A percentile compares a stretch with the other conserved stretches of the same genome.
Conservation (phyloP, 2,113 vertebrate genomes). For the Crocuta crocuta region DNA sequence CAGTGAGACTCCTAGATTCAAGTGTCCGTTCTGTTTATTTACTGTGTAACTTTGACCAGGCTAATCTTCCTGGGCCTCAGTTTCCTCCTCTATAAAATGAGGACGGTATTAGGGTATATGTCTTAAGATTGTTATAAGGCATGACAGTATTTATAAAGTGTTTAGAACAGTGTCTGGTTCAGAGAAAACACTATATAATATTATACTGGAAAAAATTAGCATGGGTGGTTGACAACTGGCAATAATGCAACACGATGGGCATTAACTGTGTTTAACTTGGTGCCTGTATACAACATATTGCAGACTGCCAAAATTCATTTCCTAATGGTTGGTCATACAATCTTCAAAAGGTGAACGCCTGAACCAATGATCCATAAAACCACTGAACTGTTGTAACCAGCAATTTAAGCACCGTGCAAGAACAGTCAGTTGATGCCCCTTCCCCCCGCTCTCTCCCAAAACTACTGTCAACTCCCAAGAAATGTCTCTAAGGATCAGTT, state of each 20-base stretch:
- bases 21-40: neutral
- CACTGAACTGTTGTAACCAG: neutral
- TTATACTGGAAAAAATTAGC: neutral
- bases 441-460: neutral
- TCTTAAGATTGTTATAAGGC: neutral
- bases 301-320: conserved; percentile 50
- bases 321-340: conserved; percentile 12
- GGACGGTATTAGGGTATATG: neutral
- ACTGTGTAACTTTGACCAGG: neutral
- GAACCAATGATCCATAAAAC: conserved; percentile 43
- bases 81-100: neutral
- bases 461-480: neutral
- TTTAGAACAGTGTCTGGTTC: neutral
- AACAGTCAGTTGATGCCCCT: neutral
- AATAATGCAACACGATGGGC: neutral
- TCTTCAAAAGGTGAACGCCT: conserved; percentile 37
- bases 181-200: neutral
- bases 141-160: neutral
- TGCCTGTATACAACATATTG: conserved; percentile 42
- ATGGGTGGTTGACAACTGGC: neutral
- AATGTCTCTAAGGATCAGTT: neutral
- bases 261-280: conserved; percentile 13
- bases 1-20: neutral
- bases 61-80: neutral
- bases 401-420: neutral